Evolutionary conservation across 2,888 invertebrate genomes (phyloP), one percentile per base, ranked within the genome.

Genomic region (Autographa pulchrina): DNA sequence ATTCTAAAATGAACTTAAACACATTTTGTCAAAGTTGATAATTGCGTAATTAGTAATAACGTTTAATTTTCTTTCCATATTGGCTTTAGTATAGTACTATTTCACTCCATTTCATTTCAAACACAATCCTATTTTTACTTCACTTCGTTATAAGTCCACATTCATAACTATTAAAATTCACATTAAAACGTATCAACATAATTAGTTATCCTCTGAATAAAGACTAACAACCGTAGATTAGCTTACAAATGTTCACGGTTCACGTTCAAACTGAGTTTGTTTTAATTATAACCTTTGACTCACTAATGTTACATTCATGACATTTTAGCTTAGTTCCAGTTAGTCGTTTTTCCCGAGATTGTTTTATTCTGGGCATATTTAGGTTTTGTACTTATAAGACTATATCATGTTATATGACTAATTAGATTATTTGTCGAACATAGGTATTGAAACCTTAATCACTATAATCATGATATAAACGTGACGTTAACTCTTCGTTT

Each of bases 231-330:
- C 41, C 65, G 52, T 3, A 31, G 14, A 48, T 69, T 52, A 68
- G 62, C 62, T 68, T 64, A 2, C 38, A 38, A 62, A 56, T 65
- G 63, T 56, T 62, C 62, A 69, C 65, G 65, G 65, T 65, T 69
- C 66, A 69, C 63, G 32, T 65, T 61, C 35, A 60, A 56, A 72
- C 35, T 25, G 56, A 76, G 20, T 72, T 65, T 62, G 65, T 69
- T 66, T 75, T 41, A 75, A 74, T 68, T 74, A 52, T 74, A 56
- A 48, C 70, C 54, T 70, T 56, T 70, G 63, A 76, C 32, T 75
- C 75, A 62, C 35, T 66, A 43, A 48, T 68, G 65, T 63, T 70
- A 31, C 54, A 58, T 65, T 56, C 60, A 65, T 68, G 38, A 74
- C 60, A 65, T 74, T 63, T 62, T 52, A 60, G 65, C n/a, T 7